These are phyloP conservation scores for Elanoides forficatus DNA, from an alignment of 2,113 vertebrate species.

Conservation along the genomic window DNA sequence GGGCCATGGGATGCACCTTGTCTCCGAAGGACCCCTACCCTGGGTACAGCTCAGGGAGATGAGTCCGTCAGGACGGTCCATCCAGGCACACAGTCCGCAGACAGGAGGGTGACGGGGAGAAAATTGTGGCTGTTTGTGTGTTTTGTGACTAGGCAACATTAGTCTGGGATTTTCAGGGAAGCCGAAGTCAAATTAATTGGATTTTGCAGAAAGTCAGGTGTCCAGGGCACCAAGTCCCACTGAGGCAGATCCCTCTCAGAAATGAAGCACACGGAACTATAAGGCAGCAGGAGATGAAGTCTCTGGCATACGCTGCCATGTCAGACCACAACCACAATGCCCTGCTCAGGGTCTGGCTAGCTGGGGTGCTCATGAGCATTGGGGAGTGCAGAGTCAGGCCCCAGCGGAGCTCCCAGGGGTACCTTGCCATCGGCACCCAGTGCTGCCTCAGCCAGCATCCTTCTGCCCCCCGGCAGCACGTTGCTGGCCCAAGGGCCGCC, in stretches of 20 bases:
- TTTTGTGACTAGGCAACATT: background rate
- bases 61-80: background rate
- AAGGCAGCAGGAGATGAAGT: background rate
- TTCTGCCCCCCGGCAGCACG: background rate
- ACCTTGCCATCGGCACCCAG: background rate
- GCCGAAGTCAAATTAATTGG: background rate
- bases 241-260: background rate
- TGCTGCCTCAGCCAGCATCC: background rate
- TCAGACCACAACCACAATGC: background rate
- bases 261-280: background rate
- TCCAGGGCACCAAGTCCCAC: background rate
- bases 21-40: background rate
- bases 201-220: background rate
- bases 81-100: background rate
- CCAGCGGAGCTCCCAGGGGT: rapidly evolving
- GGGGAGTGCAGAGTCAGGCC: background rate
- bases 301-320: background rate
- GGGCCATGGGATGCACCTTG: background rate
- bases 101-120: background rate
- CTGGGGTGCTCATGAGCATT: background rate
- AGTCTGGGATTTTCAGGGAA: background rate
- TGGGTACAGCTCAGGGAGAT: background rate
- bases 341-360: background rate
- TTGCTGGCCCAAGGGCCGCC: background rate
- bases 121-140: background rate